Percentiles rank a stretch among this genome's conserved stretches.
Conservation (phyloP, 2,888 invertebrate species). For the Nezara viridula region DNA sequence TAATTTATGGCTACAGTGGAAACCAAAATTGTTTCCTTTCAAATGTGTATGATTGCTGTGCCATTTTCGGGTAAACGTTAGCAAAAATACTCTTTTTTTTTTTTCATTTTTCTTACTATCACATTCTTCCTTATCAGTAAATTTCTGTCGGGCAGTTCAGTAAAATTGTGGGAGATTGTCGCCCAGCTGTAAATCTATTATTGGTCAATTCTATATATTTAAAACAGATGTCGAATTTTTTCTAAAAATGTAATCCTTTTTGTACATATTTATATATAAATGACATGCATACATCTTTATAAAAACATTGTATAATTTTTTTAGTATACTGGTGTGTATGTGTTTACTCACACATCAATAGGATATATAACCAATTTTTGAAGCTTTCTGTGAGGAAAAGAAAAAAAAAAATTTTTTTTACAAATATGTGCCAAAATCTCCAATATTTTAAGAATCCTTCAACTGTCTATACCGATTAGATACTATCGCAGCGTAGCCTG, state of each 20-base stretch:
- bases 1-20: neutral
- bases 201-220: constrained; percentile 10
- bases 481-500: neutral
- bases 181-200: constrained; percentile 34
- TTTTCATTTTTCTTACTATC: neutral
- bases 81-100: neutral
- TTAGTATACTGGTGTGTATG: neutral
- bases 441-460: neutral
- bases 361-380: neutral
- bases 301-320: constrained; percentile 17
- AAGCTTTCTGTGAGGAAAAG: constrained; percentile 29
- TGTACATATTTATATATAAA: constrained; percentile 40
- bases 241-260: constrained; percentile 40
- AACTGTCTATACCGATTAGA: neutral
- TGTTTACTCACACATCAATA: neutral
- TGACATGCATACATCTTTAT: neutral
- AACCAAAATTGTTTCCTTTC: neutral
- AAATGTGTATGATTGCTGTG: neutral
- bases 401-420: constrained; percentile 5
- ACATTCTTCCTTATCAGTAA: neutral
- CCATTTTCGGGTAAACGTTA: neutral
- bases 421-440: constrained; percentile 30
- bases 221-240: neutral
- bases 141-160: neutral
- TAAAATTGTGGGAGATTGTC: neutral